These are phyloP conservation scores for Peromyscus polionotus DNA, from an alignment of 2,113 vertebrate species.

Conservation along the genomic window DNA sequence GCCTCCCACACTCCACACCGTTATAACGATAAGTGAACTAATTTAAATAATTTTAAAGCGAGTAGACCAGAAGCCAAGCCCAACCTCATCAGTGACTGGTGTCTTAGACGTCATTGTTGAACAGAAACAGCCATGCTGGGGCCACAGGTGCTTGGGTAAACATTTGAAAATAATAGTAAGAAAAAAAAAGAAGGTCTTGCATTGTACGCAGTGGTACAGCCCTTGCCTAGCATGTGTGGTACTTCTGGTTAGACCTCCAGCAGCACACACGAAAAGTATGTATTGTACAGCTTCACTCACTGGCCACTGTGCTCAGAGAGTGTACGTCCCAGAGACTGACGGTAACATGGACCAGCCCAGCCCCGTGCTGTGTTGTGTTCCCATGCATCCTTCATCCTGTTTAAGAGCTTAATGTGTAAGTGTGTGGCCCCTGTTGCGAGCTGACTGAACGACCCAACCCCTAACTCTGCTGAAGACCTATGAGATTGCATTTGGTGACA, in stretches of 20 bases:
- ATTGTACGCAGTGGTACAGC: neutral
- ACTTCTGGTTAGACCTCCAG: neutral
- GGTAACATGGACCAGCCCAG: neutral
- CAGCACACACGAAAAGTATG: neutral
- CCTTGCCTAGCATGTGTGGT: neutral
- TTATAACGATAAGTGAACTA: neutral
- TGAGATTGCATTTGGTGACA: neutral
- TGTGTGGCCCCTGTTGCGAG: neutral
- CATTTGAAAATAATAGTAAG: neutral
- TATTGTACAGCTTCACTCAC: neutral
- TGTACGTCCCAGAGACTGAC: neutral
- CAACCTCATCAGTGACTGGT: neutral
- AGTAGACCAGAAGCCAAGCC: neutral
- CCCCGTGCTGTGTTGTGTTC: neutral
- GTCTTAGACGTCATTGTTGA: neutral
- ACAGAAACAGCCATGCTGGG: neutral
- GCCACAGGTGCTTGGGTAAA: neutral
- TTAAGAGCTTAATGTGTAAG: constrained; percentile 2
- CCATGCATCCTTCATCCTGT: neutral
- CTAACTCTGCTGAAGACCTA: neutral
- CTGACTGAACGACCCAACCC: neutral
- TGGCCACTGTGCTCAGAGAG: neutral
- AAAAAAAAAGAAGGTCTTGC: neutral
- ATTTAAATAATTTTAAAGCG: neutral
- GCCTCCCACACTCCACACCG: neutral